Base-by-base conservation (phyloP, 2,888 invertebrate genomes). In the Agrotis segetum region DNA sequence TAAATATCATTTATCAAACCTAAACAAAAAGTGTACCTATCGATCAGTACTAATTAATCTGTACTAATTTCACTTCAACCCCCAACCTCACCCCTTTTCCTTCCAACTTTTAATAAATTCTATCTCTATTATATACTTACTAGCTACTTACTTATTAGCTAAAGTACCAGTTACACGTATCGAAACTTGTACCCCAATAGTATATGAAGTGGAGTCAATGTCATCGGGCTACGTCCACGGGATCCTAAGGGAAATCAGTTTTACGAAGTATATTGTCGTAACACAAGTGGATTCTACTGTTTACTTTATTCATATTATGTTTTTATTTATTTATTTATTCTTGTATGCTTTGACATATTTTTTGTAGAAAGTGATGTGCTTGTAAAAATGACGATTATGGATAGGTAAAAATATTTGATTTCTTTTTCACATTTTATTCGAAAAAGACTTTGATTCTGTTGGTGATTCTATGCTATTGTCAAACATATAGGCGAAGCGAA, bases 181-280 rank as follows among this genome's bases (percentile, higher is more conserved):
- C 5, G 14, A 55, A 21, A 14, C 14, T 16, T 63, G 49, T 19
- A 40, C 4, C 0, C 46, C 16, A 7, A 49, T 21, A 17, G 19
- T 60, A 44, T 34, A 47, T 16, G 16, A 60, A 53, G 29, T 16
- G 13, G 47, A 61, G 21, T 53, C 79, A 58, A 76, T 76, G 65
- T 21, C 56, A 62, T 79, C 61, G 47, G 61, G 46, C 29, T 40
- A 14, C 40, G 50, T 13, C 19, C 7, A 21, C 19, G 34, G 16
- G 3, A 40, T 47, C 76, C 79, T 65, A 7, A 0, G 76, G 76
- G 76, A 76, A 76, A 76, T 76, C 76, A 76, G 13, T 47, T 52
- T 49, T 52, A 34, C 58, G 34, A 44, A 73, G 52, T 53, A 62
- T 61, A 56, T 76, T 76, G 73, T 76, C 76, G 66, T 49, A 79